Evolutionary conservation across 2,797 vertebrate species (phyloP).

Genomic region (Hippopotamyrus pictus): DNA sequence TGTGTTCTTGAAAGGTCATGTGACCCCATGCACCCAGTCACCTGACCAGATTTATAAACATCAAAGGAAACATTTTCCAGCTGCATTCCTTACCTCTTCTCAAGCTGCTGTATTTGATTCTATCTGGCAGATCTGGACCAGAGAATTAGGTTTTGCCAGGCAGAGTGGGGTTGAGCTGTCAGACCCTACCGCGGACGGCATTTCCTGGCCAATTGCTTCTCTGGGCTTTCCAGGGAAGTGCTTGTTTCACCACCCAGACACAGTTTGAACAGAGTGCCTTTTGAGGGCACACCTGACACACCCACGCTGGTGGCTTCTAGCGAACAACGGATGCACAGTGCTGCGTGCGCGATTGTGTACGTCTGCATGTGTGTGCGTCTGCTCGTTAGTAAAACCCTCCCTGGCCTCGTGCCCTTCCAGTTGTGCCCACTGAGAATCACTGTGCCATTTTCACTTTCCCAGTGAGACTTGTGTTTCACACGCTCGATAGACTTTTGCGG

Average conservation of each 20-base stretch:
- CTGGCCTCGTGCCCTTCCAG: neutral
- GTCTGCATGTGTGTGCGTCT: neutral
- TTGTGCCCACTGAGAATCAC: neutral
- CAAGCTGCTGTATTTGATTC: neutral
- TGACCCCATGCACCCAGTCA: neutral
- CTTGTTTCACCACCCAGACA: neutral
- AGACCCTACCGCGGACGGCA: neutral
- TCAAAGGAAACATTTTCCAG: neutral
- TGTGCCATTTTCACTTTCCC: neutral
- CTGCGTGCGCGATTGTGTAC: neutral
- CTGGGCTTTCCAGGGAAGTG: neutral
- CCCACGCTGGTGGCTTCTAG: neutral
- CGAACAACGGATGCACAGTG: neutral
- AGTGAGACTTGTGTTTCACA: neutral
- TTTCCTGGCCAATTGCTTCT: neutral
- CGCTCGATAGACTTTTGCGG: neutral
- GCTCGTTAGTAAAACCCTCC: neutral
- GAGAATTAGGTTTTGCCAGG: neutral
- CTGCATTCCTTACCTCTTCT: neutral
- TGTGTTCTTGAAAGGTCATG: neutral
- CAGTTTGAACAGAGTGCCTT: neutral
- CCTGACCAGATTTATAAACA: neutral
- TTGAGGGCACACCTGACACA: neutral
- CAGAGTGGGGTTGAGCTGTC: neutral
- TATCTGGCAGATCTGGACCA: neutral